Evolutionary conservation across 2,797 vertebrate genomes (phyloP).

Genomic region (Lepilemur septentrionalis): DNA sequence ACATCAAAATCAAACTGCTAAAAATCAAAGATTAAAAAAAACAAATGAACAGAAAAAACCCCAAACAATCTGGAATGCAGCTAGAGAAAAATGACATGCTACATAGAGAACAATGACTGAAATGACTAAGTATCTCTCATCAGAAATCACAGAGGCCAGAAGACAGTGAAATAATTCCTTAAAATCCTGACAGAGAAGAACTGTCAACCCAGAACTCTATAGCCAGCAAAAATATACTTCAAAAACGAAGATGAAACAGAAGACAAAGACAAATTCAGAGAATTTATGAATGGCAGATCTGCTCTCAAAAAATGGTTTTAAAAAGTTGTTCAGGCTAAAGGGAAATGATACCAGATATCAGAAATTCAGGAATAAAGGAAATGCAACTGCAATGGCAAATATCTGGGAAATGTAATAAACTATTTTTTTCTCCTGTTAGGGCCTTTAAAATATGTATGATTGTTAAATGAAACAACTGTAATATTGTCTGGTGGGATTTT

Average conservation of each 20-base stretch:
- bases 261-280: neutral
- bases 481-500: neutral
- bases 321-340: neutral
- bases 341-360: neutral
- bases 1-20: neutral
- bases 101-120: neutral
- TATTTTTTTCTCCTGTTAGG: neutral
- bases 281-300: neutral
- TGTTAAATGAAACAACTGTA: neutral
- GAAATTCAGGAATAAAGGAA: neutral
- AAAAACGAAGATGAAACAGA: neutral
- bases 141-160: neutral
- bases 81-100: neutral
- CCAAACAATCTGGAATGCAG: neutral
- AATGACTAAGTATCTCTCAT: neutral
- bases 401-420: neutral
- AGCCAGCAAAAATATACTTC: neutral
- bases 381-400: neutral
- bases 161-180: neutral
- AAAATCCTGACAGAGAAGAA: neutral
- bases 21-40: neutral
- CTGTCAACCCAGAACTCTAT: neutral
- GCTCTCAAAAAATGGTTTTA: neutral
- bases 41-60: neutral
- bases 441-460: neutral